phyloP scores from a whole-genome alignment of 2,888 invertebrate species.

The Lithophane semibrunnea region DNA sequence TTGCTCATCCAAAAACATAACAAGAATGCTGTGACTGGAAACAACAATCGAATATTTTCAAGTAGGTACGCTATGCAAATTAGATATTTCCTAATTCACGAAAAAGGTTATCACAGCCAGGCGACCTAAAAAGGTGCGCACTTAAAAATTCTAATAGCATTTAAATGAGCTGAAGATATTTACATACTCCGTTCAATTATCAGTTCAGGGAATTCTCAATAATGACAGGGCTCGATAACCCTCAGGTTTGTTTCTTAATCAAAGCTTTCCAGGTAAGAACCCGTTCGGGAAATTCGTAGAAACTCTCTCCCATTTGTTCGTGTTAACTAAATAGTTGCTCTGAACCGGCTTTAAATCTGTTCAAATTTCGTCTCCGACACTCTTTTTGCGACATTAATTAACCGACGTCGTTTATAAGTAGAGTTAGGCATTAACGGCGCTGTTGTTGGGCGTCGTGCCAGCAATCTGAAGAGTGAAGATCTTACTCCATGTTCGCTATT shows the following conservation, averaged over 20 bases:
- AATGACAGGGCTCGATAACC: conserved; percentile 41
- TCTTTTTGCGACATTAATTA: conserved; percentile 70
- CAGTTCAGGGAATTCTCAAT: conserved; percentile 52
- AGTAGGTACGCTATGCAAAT: conserved; percentile 25
- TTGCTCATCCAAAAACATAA: conserved; percentile 49
- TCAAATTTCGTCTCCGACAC: conserved; percentile 58
- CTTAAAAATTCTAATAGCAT: conserved; percentile 46
- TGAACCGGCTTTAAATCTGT: conserved; percentile 55
- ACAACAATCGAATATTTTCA: conserved; percentile 26
- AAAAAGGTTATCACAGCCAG: conserved; percentile 15
- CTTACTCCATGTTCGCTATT: conserved; percentile 74
- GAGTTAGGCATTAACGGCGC: conserved; percentile 75
- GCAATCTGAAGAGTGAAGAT: conserved; percentile 69
- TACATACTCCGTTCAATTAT: conserved; percentile 44
- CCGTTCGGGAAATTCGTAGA: conserved; percentile 43
- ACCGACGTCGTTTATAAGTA: conserved; percentile 72
- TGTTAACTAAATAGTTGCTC: conserved; percentile 47
- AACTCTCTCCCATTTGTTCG: conserved; percentile 31
- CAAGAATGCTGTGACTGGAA: conserved; percentile 34
- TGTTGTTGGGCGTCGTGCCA: conserved; percentile 77
- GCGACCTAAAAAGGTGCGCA: conserved; percentile 18
- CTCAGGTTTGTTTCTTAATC: conserved; percentile 48
- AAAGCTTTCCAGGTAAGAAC: conserved; percentile 45
- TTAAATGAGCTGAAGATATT: conserved; percentile 48
- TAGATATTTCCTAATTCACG: conserved; percentile 18